A percentile compares a stretch with the other conserved stretches of the same genome.
phyloP scores from a whole-genome alignment of 1,140 invertebrate genomes.

The Hylaeus volcanicus region DNA sequence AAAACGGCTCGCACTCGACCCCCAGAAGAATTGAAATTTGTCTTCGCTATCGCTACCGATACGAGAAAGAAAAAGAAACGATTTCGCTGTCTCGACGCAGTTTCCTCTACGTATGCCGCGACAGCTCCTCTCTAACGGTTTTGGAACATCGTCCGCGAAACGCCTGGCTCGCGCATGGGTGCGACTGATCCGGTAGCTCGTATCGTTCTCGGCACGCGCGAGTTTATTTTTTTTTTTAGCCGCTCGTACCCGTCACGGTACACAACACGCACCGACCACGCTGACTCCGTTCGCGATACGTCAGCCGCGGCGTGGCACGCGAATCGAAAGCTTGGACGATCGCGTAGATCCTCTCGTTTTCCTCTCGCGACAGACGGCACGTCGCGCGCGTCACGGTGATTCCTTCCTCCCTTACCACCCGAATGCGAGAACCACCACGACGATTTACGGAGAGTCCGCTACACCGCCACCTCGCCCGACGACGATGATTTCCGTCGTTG shows the following conservation, averaged over 20 bases:
- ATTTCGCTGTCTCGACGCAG: neutral
- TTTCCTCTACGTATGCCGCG: neutral
- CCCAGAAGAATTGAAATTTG: too few relatives aligned
- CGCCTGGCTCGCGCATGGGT: neutral
- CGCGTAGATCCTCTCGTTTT: constrained; percentile 15
- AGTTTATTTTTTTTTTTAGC: constrained; percentile 29
- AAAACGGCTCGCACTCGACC: neutral
- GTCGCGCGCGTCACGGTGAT: constrained; percentile 29
- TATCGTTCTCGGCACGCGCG: constrained; percentile 37
- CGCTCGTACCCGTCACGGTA: constrained; percentile 17
- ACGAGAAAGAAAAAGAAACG: neutral
- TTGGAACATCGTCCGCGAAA: constrained; percentile 1
- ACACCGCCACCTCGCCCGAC: constrained; percentile 5
- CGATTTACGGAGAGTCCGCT: neutral
- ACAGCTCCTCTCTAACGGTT: neutral
- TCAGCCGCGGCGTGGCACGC: constrained; percentile 25
- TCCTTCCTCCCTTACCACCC: constrained; percentile 13
- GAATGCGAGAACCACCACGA: constrained; percentile 7
- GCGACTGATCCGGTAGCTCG: neutral
- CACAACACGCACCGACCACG: constrained; percentile 24
- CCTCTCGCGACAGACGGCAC: constrained; percentile 46
- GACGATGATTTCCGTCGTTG: constrained; percentile 26
- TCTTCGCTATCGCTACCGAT: too few relatives aligned
- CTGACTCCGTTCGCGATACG: constrained; percentile 41
- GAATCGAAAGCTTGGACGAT: constrained; percentile 39